Evolutionary conservation across 2,888 invertebrate genomes (phyloP), one percentile per base, ranked within the genome.

Genomic region (Synanthedon vespiformis): DNA sequence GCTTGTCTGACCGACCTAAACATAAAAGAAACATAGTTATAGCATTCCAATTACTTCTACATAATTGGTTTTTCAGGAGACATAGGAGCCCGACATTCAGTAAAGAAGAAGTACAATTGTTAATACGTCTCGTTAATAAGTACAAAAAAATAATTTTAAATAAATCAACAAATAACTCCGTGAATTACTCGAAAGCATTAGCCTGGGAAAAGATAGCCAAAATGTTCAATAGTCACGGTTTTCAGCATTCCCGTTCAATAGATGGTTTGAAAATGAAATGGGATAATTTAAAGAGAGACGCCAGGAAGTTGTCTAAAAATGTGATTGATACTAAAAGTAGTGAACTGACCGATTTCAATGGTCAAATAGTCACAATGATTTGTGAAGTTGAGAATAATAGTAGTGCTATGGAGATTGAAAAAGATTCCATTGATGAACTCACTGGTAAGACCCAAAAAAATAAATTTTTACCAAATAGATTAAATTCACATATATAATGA

Each of bases 191-290:
- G 1, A 87, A 85, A 61, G 80, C 83, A 40, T 51, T 59, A 11
- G 64, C 72, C n/a, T 87, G 86, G 86, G 49, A 54, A 4, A 77
- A 74, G 58, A 76, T 86, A 56, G 61, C 78, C 2, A 76, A 75
- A 58, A 55, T 62, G 47, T 82, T 73, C 51, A 86, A 85, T 55
- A 69, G 58, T 8, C 61, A 67, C 51, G 73, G 71, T 4, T 68
- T 77, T 48, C 64, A 60, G 47, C 57, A 71, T 55, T 58, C 62
- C 1, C 72, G 85, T 54, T 72, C 60, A 55, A 54, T 60, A 13
- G 78, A 81, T 44, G 65, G 63, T 40, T 63, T 85, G 51, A 83
- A 73, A 62, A 73, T 61, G 2, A 86, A 84, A 62, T 85, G 81
- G 82, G 77, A 77, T 4, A 86, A 86, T 57, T 61, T 87, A 40